Conservation (phyloP, 92 coral and sea anemone genomes). For the Palythoa heliodiscus region DNA sequence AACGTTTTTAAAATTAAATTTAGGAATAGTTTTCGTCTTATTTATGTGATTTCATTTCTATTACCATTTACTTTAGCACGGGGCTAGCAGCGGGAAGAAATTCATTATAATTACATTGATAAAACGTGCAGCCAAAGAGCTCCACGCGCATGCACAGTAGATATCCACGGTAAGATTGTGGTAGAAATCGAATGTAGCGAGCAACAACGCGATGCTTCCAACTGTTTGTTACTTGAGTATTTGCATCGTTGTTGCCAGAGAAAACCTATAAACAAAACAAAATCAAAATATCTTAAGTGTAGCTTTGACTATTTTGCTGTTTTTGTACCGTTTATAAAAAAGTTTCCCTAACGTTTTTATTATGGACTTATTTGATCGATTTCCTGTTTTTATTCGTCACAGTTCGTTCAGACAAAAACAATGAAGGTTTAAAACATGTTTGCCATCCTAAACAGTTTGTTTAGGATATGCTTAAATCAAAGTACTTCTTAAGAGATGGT, state of each 20-base stretch:
- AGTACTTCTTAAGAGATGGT: too few species aligned
- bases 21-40: neutral
- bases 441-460: too few species aligned
- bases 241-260: constrained; percentile 50
- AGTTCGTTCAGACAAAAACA: too few species aligned
- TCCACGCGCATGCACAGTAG: constrained; percentile 89
- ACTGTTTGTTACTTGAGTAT: constrained; percentile 48
- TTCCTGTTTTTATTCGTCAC: too few species aligned
- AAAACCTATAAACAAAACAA: constrained; percentile 50
- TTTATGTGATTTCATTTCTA: too few species aligned
- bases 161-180: constrained; percentile 71
- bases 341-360: too few species aligned
- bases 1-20: too few species aligned
- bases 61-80: neutral
- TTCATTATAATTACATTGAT: constrained; percentile 61
- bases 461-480: too few species aligned
- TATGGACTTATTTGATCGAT: too few species aligned
- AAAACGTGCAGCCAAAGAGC: constrained; percentile 78
- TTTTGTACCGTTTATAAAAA: too few species aligned
- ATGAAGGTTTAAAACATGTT: too few species aligned
- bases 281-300: neutral
- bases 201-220: constrained; percentile 82
- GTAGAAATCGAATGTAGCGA: constrained; percentile 71
- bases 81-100: neutral
- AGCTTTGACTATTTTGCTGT: neutral